These are phyloP conservation scores for Panagrolaimus sp. DNA, from an alignment of 1,140 invertebrate genomes.

Conservation along the genomic window DNA sequence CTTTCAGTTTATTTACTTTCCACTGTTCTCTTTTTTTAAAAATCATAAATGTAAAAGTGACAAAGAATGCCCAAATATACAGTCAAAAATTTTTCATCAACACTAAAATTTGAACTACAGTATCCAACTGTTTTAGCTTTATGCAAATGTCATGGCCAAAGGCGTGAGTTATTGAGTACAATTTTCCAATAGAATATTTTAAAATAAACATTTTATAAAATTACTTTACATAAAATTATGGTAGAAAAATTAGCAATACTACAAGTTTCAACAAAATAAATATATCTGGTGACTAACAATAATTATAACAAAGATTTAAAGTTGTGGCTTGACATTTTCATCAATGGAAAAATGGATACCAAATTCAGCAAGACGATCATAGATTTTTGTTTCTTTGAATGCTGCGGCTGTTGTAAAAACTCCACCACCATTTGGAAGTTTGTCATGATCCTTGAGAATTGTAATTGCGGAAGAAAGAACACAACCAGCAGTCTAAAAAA, in stretches of 20 bases:
- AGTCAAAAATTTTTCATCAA: too few species aligned
- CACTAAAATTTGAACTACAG: too few species aligned
- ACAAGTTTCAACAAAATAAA: neutral
- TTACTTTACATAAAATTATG: too few species aligned
- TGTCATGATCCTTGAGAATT: conserved; percentile 71
- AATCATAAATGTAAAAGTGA: too few species aligned
- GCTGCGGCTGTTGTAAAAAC: conserved; percentile 56
- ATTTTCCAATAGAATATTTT: too few species aligned
- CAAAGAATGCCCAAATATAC: too few species aligned
- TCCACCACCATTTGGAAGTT: conserved; percentile 67
- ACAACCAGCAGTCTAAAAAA: conserved; percentile 67
- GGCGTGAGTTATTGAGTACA: too few species aligned
- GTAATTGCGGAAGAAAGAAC: conserved; percentile 71
- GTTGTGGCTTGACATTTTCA: conserved; percentile 18
- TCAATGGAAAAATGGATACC: conserved; percentile 53
- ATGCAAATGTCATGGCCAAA: too few species aligned
- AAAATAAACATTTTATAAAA: too few species aligned
- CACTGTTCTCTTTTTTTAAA: too few species aligned
- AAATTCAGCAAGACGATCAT: conserved; percentile 52
- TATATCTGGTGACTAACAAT: neutral
- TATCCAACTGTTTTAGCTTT: too few species aligned
- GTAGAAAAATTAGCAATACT: neutral
- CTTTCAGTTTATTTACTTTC: too few species aligned
- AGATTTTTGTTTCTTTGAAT: conserved; percentile 54
- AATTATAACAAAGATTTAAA: neutral